Evolutionary conservation across 2,888 invertebrate genomes (phyloP).

Genomic region (Macropis europaea): DNA sequence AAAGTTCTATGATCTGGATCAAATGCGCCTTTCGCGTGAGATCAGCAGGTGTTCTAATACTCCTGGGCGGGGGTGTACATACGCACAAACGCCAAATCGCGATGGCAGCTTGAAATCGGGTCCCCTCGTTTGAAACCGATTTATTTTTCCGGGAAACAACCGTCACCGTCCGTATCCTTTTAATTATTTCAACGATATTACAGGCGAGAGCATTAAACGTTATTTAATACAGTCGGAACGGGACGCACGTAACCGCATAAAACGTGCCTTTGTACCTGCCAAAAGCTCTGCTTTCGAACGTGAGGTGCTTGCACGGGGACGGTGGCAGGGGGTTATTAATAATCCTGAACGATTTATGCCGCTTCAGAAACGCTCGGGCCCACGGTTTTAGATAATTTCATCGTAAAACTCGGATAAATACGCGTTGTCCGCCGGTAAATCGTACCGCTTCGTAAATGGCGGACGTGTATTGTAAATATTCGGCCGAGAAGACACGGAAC

Average conservation of each 20-base stretch:
- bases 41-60: too few species aligned
- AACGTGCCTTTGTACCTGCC: constrained; percentile 55
- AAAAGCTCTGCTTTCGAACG: constrained; percentile 44
- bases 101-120: neutral
- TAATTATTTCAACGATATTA: constrained; percentile 56
- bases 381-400: constrained; percentile 54
- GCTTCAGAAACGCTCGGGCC: constrained; percentile 36
- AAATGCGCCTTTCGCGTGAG: too few species aligned
- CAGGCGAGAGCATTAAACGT: constrained; percentile 35
- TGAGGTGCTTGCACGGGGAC: neutral
- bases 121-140: neutral
- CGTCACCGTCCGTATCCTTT: constrained; percentile 24
- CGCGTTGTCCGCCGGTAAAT: constrained; percentile 14
- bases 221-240: constrained; percentile 50
- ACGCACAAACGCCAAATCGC: neutral
- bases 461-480: constrained; percentile 14
- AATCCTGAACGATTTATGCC: constrained; percentile 51
- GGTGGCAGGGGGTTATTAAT: constrained; percentile 45
- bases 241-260: constrained; percentile 37
- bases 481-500: neutral
- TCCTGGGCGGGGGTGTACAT: too few species aligned
- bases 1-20: too few species aligned
- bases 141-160: constrained; percentile 6
- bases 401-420: constrained; percentile 8
- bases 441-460: constrained; percentile 14